Evolutionary conservation across 2,888 invertebrate species (phyloP).

Genomic region (Myopa tessellatipennis): DNA sequence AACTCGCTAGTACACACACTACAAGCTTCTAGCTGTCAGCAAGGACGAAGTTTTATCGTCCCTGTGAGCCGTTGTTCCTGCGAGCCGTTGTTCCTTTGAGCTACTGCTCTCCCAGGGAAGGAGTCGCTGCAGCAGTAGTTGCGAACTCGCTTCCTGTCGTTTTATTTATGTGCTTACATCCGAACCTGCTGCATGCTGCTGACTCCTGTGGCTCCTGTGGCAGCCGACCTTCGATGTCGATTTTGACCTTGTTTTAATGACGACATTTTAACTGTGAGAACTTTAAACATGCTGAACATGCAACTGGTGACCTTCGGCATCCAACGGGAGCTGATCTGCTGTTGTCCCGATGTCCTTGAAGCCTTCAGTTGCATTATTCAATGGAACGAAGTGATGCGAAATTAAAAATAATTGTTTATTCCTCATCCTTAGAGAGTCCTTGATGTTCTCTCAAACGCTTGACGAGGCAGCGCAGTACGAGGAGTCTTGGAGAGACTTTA

Average conservation of each 20-base stretch:
- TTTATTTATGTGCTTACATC: background rate
- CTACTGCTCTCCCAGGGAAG: constrained; percentile 16
- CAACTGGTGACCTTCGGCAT: background rate
- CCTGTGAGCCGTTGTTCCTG: background rate
- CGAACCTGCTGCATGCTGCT: background rate
- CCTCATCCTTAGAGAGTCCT: background rate
- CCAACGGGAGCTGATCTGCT: background rate
- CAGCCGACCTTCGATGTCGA: background rate
- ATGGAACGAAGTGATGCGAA: background rate
- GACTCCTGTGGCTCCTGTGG: background rate
- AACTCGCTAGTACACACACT: no score
- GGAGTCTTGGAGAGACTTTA: constrained; percentile 9
- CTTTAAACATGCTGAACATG: no score
- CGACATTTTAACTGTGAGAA: no score
- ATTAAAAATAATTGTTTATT: background rate
- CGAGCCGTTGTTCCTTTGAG: no score
- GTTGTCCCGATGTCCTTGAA: background rate
- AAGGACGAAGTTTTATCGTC: no score
- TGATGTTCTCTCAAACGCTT: background rate
- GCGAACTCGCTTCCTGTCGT: constrained; percentile 50
- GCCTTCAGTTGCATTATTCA: background rate
- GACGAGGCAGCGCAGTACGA: no score
- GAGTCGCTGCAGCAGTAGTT: constrained; percentile 55
- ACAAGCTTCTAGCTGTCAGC: no score
- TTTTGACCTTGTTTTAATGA: background rate